These are phyloP conservation scores for Penaeus vannamei DNA, from an alignment of 1,140 invertebrate species.

Conservation along the genomic window DNA sequence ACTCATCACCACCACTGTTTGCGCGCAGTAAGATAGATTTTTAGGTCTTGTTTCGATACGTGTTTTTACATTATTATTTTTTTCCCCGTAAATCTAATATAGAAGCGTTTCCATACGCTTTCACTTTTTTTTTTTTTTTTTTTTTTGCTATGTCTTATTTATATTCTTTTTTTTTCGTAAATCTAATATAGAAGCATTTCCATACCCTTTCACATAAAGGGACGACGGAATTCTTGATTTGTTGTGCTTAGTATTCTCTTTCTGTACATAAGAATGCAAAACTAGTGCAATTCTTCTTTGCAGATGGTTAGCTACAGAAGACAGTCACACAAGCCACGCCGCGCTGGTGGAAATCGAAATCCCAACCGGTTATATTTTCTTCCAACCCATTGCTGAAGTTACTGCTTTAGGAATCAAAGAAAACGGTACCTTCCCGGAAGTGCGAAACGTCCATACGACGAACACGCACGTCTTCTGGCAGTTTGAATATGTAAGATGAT, in stretches of 20 bases:
- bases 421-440: slow-evolving; percentile 35
- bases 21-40: slow-evolving; percentile 72
- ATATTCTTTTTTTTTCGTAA: too few species aligned
- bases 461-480: slow-evolving; percentile 51
- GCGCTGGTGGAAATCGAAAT: slow-evolving; percentile 76
- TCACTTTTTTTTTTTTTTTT: too few species aligned
- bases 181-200: too few species aligned
- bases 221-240: too few species aligned
- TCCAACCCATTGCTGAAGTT: slow-evolving; percentile 76
- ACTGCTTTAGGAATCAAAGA: slow-evolving; percentile 39
- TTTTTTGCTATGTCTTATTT: too few species aligned
- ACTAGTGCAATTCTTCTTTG: slow-evolving; percentile 75
- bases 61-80: neutral
- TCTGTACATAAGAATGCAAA: too few species aligned
- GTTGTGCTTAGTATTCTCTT: too few species aligned
- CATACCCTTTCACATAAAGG: too few species aligned
- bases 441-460: slow-evolving; percentile 47
- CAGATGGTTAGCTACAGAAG: slow-evolving; percentile 69
- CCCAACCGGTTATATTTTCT: slow-evolving; percentile 76
- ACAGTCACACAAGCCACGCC: slow-evolving; percentile 72
- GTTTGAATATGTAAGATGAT: slow-evolving; percentile 45
- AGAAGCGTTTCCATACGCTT: too few species aligned
- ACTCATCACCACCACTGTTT: slow-evolving; percentile 74
- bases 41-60: slow-evolving; percentile 74
- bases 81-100: too few species aligned